Base-by-base conservation (phyloP, 2,888 invertebrate genomes). In the Eristalis intricaria region DNA sequence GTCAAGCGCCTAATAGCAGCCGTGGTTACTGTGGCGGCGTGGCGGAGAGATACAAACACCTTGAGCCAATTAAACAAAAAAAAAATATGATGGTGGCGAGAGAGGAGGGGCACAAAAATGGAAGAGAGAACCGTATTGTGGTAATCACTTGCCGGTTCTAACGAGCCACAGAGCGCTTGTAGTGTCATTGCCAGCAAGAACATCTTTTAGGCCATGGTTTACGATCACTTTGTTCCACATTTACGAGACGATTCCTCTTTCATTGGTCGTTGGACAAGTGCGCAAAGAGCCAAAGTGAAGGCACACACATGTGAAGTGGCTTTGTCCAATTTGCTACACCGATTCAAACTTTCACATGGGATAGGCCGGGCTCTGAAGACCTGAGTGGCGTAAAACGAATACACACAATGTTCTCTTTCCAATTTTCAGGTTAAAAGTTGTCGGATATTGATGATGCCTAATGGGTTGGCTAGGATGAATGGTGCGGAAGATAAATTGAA, bases 191-290 rank as follows among this genome's bases (percentile, higher is more conserved):
- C 35, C 32, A 19, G 32, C n/a, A 69, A 43, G 32, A 70, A 50
- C 50, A 50, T 69, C 35, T 60, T 79, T 26, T 68, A 56, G 61
- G 60, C 79, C 65, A 71, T 60, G 58, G 75, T 75, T 80, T 75
- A 79, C 61, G 75, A 79, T 85, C 76, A 29, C 35, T 63, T 23
- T 81, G 85, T 81, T 85, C 81, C 73, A 81, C 64, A 76, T 85
- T 81, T 77, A 73, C 77, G 64, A 23, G 64, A 35, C 38, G 38
- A 64, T 69, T 77, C 29, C 68, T n/a, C 32, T 71, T 75, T 70
- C 60, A 43, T 71, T 66, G 74, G 69, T 69, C 65, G 79, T 74
- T 74, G 79, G 73, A 35, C 69, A 65, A 11, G 50, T 61, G 29
- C 60, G 50, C 22, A 43, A 40, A 61, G 43, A 61, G 11, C 35